Evolutionary conservation across 2,113 vertebrate species (phyloP).

Genomic region (Anarhynchus alexandrinus): DNA sequence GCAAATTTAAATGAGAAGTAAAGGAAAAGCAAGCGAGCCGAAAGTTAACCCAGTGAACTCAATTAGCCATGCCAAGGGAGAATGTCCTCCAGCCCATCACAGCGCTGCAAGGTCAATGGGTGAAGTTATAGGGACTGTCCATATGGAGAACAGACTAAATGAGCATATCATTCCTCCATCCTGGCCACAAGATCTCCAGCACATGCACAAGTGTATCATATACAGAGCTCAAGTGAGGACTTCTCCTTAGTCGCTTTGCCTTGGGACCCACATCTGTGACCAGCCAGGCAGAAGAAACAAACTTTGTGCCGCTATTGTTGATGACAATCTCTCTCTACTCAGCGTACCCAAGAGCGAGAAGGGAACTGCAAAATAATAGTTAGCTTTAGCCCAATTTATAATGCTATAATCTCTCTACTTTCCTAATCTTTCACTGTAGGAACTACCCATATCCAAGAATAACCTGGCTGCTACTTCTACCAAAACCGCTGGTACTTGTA

Average conservation of each 20-base stretch:
- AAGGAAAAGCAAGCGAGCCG: neutral
- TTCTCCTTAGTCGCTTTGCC: neutral
- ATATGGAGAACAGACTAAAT: rapidly evolving
- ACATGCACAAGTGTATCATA: rapidly evolving
- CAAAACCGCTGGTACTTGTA: too few relatives aligned
- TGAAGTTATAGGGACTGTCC: neutral
- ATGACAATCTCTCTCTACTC: neutral
- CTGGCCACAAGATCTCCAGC: neutral
- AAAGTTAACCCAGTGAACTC: neutral
- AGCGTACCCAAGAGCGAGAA: neutral
- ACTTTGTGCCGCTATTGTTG: neutral
- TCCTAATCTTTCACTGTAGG: neutral
- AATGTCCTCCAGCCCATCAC: neutral
- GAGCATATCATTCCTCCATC: neutral
- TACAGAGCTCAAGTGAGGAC: neutral
- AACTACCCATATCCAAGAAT: neutral
- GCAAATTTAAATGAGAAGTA: neutral
- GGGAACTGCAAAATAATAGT: neutral
- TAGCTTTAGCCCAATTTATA: neutral
- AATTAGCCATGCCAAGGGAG: neutral
- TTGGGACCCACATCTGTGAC: neutral
- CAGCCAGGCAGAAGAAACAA: neutral
- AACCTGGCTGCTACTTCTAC: neutral
- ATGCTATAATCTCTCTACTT: neutral
- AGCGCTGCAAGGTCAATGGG: neutral